Evolutionary conservation across 2,888 invertebrate species (phyloP).

Genomic region (Deroplatys truncata): DNA sequence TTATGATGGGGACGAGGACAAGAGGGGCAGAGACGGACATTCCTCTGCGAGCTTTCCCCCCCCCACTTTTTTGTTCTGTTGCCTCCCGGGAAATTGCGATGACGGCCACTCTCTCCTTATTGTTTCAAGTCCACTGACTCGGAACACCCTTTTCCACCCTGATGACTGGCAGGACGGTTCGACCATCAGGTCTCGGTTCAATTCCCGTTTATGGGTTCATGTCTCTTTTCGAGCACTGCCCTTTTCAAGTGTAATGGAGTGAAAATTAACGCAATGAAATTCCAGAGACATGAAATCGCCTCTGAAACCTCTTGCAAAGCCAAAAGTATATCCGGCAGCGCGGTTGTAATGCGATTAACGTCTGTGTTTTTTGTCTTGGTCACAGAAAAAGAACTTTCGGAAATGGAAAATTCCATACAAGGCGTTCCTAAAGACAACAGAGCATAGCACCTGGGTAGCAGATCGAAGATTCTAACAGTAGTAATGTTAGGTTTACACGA

Average conservation of each 20-base stretch:
- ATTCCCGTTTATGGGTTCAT: not conserved
- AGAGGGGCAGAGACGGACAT: not conserved
- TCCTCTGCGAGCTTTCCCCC: not conserved
- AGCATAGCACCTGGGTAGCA: too few relatives aligned
- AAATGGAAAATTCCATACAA: too few relatives aligned
- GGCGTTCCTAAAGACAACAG: too few relatives aligned
- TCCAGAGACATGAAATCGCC: not conserved
- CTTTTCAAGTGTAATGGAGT: not conserved
- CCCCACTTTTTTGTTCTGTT: not conserved
- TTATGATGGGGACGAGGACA: not conserved
- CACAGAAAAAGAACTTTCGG: too few relatives aligned
- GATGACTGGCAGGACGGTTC: not conserved
- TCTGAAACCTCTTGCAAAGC: not conserved
- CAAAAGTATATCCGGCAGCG: too few relatives aligned
- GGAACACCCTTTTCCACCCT: not conserved
- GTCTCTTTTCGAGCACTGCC: not conserved
- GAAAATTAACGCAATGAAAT: not conserved
- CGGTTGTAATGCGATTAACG: too few relatives aligned
- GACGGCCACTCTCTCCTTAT: not conserved
- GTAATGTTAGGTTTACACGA: too few relatives aligned
- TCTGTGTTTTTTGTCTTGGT: too few relatives aligned
- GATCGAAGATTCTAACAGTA: too few relatives aligned
- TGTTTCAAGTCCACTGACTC: not conserved
- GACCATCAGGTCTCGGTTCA: not conserved
- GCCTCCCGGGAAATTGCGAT: not conserved